Evolutionary conservation across 92 coral and sea anemone genomes (phyloP), one percentile per base, ranked within the genome.

Genomic region (Pocillopora meandrina): DNA sequence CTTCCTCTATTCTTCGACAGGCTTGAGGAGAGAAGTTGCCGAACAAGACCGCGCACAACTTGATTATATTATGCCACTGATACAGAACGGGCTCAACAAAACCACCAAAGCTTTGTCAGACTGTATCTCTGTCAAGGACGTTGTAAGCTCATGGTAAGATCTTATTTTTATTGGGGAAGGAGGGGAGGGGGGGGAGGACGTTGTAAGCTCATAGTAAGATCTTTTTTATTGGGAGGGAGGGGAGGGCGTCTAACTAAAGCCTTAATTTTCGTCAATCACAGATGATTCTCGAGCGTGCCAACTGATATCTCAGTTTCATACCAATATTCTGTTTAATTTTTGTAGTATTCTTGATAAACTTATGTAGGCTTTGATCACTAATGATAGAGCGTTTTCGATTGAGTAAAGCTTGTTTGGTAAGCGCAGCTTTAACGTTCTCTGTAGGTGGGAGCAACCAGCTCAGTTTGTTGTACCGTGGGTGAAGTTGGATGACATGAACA

Each of bases 361-460:
- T 3, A 42, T 42, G 52, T 42, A 7, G 52, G 4, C 52, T 42
- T 42, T 42, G 49, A 42, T 42, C 49, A 42, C 49, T 42, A 42
- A 2, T 42, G 49, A 42, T 42, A 42, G 49, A 42, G 49, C 49
- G 49, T 42, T 42, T 42, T 42, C 49, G 49, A 42, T 42, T 42
- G 49, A 42, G 49, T 5, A 42, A 5, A 42, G 5, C 49, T 42
- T 42, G 4, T 42, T 42, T 7, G 52, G 4, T 42, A 42, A 42
- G 52, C 52, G 4, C 8, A 42, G 52, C 52, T 42, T 42, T 42
- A 42, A 21, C 60, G 70, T 56, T 61, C 14, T 73, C 56, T 36
- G 42, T 79, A 97, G 99, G 99, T 97, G 97, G 98, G 99, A 97
- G 67, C 99, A 95, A 86, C 99, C 99, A 18, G 97, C 97, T 1